These are phyloP conservation scores for Phalanger gymnotis DNA, from an alignment of 2,797 vertebrate species.

Conservation along the genomic window DNA sequence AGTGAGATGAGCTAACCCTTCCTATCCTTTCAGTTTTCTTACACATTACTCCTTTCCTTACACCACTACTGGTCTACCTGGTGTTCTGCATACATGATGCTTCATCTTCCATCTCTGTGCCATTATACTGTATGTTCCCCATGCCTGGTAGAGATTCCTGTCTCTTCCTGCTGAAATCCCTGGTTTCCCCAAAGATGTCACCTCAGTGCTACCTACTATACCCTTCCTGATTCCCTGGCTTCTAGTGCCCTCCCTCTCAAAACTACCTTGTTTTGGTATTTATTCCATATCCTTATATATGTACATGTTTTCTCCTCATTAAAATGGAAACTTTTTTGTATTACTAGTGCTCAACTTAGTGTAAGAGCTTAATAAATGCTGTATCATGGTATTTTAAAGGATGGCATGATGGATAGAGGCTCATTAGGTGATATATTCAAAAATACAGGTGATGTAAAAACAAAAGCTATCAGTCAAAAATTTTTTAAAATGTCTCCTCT, in stretches of 20 bases:
- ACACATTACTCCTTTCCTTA: no score
- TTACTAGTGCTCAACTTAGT: background rate
- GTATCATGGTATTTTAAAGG: background rate
- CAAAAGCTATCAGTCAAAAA: no score
- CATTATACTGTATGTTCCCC: no score
- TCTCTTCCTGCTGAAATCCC: background rate
- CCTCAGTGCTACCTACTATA: background rate
- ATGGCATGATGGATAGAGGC: background rate
- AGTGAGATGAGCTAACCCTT: no score
- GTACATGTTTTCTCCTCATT: background rate
- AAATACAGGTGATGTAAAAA: no score
- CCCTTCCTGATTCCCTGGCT: background rate
- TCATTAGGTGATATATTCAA: background rate
- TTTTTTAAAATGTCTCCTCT: background rate
- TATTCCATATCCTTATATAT: background rate
- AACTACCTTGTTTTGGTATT: background rate
- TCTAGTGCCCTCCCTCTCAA: background rate
- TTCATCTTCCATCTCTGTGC: no score
- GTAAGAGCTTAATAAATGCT: background rate
- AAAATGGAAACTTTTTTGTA: background rate
- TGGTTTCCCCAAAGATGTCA: background rate
- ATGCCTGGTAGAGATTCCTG: background rate
- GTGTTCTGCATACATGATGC: no score
- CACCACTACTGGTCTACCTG: no score
- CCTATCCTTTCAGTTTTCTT: no score